Percentiles rank a stretch among this genome's conserved stretches.
Evolutionary conservation across 2,888 invertebrate genomes (phyloP).

Genomic region (Isotomurus palustris): DNA sequence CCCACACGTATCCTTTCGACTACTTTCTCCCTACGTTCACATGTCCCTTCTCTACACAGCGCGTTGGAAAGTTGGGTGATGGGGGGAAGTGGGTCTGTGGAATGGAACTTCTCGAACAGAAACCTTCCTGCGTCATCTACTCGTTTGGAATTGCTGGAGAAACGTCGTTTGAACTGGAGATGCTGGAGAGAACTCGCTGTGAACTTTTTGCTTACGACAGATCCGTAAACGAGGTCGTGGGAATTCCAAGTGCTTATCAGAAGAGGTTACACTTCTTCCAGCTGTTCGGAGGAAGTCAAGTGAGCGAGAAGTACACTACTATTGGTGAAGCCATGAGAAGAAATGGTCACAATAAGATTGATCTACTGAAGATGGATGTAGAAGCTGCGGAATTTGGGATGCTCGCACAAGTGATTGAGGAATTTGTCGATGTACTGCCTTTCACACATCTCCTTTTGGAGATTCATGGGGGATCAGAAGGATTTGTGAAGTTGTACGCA

Average conservation of each 20-base stretch:
- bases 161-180: neutral
- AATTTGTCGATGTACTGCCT: conserved; percentile 12
- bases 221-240: neutral
- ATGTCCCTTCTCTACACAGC: conserved; percentile 22
- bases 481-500: too few species aligned
- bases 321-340: conserved; percentile 13
- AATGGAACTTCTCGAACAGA: conserved; percentile 13
- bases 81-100: conserved; percentile 31
- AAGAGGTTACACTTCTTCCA: conserved; percentile 17
- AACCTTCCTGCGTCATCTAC: conserved; percentile 12
- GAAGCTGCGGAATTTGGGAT: conserved; percentile 23
- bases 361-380: conserved; percentile 31
- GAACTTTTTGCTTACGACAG: neutral
- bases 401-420: conserved; percentile 2
- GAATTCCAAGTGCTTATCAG: neutral
- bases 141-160: conserved; percentile 18
- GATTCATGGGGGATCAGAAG: too few species aligned
- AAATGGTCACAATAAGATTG: conserved; percentile 24
- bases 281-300: conserved; percentile 8
- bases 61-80: conserved; percentile 24
- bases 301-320: conserved; percentile 13
- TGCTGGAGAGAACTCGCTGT: neutral
- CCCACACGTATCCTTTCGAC: conserved; percentile 17
- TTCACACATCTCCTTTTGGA: conserved; percentile 19
- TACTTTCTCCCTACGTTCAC: conserved; percentile 26